These are phyloP conservation scores for Platysteira castanea DNA, from an alignment of 2,113 vertebrate species.

Conservation along the genomic window DNA sequence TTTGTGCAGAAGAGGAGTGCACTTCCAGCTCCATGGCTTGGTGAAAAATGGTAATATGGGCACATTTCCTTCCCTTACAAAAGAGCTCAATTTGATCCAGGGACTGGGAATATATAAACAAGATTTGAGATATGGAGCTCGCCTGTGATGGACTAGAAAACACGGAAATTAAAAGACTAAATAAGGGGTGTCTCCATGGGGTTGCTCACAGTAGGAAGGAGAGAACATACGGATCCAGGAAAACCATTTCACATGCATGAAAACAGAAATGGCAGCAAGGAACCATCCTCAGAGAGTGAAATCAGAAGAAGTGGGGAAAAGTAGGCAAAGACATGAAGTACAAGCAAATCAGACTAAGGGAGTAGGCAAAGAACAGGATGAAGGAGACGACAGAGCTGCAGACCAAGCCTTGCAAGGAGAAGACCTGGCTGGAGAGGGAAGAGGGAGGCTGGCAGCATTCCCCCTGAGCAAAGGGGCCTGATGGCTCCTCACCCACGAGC, in stretches of 20 bases:
- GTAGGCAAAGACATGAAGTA: background rate
- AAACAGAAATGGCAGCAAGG: background rate
- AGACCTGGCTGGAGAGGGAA: background rate
- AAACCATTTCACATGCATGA: background rate
- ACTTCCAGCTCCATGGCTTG: background rate
- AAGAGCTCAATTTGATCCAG: background rate
- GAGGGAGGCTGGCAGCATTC: background rate
- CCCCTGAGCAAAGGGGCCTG: background rate
- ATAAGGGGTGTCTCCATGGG: background rate
- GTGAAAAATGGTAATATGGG: conserved; percentile 25
- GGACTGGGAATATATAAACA: background rate
- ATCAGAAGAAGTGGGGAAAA: background rate
- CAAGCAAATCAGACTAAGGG: background rate
- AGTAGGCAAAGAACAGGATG: background rate
- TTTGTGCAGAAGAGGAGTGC: background rate
- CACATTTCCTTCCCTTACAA: conserved; percentile 22
- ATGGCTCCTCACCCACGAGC: fast-evolving
- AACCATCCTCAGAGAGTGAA: background rate
- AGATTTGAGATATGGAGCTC: background rate
- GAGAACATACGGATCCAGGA: background rate
- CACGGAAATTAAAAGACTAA: background rate
- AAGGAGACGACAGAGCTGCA: background rate
- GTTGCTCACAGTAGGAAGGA: background rate
- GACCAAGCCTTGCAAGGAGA: background rate
- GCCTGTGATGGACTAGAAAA: background rate